phyloP scores from a whole-genome alignment of 92 coral and sea anemone genomes.

The Parazoanthus atlanticus region DNA sequence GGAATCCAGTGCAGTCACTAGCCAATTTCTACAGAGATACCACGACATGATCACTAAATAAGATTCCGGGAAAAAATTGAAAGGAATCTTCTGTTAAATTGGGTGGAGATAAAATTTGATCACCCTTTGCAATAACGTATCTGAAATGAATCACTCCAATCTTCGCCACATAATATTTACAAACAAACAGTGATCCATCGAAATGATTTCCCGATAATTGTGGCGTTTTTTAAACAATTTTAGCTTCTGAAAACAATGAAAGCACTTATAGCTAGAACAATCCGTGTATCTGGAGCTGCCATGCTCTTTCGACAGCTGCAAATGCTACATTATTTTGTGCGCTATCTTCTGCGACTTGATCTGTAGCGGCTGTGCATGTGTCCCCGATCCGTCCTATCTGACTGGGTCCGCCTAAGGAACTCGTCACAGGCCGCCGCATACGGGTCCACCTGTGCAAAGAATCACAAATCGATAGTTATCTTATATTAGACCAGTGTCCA shows the following conservation, averaged over 20 bases:
- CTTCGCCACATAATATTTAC: slow-evolving; percentile 3
- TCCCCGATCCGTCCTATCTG: slow-evolving; percentile 67
- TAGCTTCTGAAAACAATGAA: slow-evolving; percentile 5
- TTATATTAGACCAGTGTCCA: no score
- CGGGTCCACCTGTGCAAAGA: slow-evolving; percentile 73
- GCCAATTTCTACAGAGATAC: no score
- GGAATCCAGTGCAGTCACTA: neutral
- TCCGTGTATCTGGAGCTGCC: neutral
- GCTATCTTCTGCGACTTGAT: slow-evolving; percentile 42
- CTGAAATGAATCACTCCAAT: neutral
- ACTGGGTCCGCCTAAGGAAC: slow-evolving; percentile 82
- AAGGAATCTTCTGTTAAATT: neutral
- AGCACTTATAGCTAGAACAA: neutral
- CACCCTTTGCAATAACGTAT: neutral
- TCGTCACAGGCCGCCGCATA: slow-evolving; percentile 96
- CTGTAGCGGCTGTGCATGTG: slow-evolving; percentile 72
- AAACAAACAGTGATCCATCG: neutral
- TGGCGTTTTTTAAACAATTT: neutral
- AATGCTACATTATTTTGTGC: neutral
- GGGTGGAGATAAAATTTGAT: neutral
- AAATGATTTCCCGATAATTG: neutral
- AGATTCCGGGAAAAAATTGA: neutral
- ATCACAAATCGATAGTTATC: neutral
- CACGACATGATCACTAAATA: neutral
- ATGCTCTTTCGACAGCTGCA: neutral